These are phyloP conservation scores for Engystomops pustulosus DNA, from an alignment of 2,113 vertebrate genomes.

Conservation along the genomic window DNA sequence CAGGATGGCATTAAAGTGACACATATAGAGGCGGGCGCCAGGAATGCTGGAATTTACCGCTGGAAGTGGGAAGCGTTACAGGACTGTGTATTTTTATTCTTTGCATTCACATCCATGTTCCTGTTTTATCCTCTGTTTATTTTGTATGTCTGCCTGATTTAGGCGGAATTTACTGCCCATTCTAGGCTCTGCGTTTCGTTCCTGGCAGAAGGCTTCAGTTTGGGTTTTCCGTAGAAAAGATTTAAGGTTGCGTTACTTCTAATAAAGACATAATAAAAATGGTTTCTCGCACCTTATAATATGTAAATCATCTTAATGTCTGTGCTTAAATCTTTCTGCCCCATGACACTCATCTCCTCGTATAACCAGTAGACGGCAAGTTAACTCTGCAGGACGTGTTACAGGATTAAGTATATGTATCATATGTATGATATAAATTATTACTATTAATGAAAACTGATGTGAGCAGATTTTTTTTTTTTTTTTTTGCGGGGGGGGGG, in stretches of 20 bases:
- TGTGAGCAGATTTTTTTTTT: no score
- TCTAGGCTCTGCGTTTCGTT: slow-evolving; percentile 18
- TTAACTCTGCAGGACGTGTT: no score
- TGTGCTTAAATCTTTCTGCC: slow-evolving; percentile 30
- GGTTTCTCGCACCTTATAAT: slow-evolving; percentile 51
- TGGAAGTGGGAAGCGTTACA: neutral
- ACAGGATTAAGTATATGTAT: no score
- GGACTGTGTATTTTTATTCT: neutral
- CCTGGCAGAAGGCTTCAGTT: slow-evolving; percentile 25
- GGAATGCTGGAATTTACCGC: slow-evolving; percentile 19
- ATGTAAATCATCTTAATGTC: slow-evolving; percentile 48
- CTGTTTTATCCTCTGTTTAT: slow-evolving; percentile 37
- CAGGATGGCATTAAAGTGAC: slow-evolving; percentile 18
- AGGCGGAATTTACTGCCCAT: slow-evolving; percentile 41
- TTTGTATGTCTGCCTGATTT: slow-evolving; percentile 52
- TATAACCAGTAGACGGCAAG: neutral
- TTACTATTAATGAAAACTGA: no score
- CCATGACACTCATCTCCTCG: neutral
- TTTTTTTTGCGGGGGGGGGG: no score
- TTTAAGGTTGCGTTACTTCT: slow-evolving; percentile 38
- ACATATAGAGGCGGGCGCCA: slow-evolving; percentile 7
- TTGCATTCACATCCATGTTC: slow-evolving; percentile 37
- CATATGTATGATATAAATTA: no score
- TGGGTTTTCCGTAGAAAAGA: slow-evolving; percentile 48
- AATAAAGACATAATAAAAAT: slow-evolving; percentile 58